phyloP scores from a whole-genome alignment of 2,797 vertebrate genomes.

The Astyanax mexicanus region DNA sequence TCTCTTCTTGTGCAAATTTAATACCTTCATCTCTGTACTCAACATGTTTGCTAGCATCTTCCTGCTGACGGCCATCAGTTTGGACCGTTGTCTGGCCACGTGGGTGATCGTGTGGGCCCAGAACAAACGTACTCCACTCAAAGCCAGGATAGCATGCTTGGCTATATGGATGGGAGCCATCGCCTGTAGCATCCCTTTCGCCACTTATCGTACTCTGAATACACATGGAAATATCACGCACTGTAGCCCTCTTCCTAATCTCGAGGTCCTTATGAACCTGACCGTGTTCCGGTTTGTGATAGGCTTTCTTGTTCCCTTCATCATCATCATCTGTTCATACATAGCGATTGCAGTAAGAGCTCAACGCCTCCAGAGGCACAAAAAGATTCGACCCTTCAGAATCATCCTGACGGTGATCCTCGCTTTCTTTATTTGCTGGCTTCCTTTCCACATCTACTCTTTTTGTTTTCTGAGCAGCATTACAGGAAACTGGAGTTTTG shows the following conservation, averaged over 20 bases:
- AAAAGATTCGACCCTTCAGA: conserved; percentile 57
- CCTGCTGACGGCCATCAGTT: conserved; percentile 69
- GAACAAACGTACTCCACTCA: conserved; percentile 71
- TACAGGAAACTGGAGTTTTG: fast-evolving
- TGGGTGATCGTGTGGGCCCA: conserved; percentile 74
- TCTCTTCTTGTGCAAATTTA: conserved; percentile 65
- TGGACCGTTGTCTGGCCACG: conserved; percentile 73
- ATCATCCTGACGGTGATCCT: conserved; percentile 70
- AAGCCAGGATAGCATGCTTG: conserved; percentile 59
- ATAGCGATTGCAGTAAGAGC: conserved; percentile 67
- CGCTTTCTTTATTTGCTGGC: conserved; percentile 80
- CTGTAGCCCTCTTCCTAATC: not conserved
- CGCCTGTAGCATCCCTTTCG: conserved; percentile 65
- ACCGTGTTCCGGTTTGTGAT: conserved; percentile 63
- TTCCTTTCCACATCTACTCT: conserved; percentile 70
- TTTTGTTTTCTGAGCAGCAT: conserved; percentile 24
- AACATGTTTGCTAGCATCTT: conserved; percentile 77
- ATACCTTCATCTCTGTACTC: conserved; percentile 36
- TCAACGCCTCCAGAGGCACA: conserved; percentile 53
- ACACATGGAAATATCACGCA: fast-evolving
- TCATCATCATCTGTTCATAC: conserved; percentile 70
- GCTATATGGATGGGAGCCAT: conserved; percentile 64
- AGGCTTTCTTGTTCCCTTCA: conserved; percentile 77
- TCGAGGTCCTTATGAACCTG: conserved; percentile 2
- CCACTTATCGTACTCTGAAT: not conserved